Evolutionary conservation across 2,888 invertebrate species (phyloP), one percentile per base, ranked within the genome.

Genomic region (Cheilosia soror): DNA sequence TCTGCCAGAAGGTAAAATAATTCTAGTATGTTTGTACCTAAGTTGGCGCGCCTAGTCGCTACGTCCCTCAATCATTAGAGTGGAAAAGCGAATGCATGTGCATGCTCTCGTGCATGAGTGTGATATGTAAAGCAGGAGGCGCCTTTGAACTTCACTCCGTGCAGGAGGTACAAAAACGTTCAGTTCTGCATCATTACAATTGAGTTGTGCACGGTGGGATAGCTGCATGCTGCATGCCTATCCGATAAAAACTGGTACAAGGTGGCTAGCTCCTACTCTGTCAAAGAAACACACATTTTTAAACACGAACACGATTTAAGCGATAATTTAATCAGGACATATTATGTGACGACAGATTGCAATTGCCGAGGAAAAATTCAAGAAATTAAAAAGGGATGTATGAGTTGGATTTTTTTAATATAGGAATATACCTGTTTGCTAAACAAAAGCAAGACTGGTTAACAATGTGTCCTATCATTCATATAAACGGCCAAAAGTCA

Each of bases 81-180:
- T 49, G 15, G 53, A 15, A 44, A 76, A 49, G 15, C 15, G 51
- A 51, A 72, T 78, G 78, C 78, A 79, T 37, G 58, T 37, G 29
- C 79, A 79, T 66, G 73, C 7, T 20, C 37, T 31, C 15, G 44
- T 37, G 31, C 20, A 57, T 42, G 57, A 42, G 63, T 57, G 62
- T 75, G 31, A 44, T 37, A 37, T 75, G 80, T 47, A 47, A 75
- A 31, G 13, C 40, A 65, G 31, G 53, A 40, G 55, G 42, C 44
- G 49, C 33, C 51, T 68, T 60, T 69, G 68, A 60, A 69, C 60
- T 58, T 47, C 15, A 60, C 47, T 42, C 69, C 11, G 13, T 44
- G 47, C 25, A 40, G 20, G 37, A 6, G 40, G n/a, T 42, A 25
- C 13, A 55, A 51, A 44, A 47, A 2, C 33, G 27, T 31, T 71